Base-by-base conservation (phyloP, 2,797 vertebrate genomes). In the Syndactyla subalaris region DNA sequence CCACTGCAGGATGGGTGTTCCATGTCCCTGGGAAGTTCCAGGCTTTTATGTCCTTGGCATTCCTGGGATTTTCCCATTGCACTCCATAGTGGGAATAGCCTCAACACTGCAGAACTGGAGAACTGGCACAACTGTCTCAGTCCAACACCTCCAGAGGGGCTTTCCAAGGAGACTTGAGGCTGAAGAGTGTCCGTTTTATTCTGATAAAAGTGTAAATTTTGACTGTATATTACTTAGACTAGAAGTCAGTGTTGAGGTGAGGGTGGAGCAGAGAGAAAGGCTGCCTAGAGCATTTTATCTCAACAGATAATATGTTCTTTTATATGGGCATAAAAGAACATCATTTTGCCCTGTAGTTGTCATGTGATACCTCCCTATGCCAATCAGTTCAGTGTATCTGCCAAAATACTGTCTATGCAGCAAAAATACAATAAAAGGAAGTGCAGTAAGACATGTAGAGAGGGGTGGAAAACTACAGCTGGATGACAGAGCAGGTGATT, bases 1-100 rank as follows among this genome's bases (percentile, higher is more conserved):
- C 26, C 39, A 29, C 48, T 77, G 65, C 70, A 70, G 38, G 39
- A 43, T 0, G 9, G 22, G 10, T 36, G 10, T 8, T 36, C 38
- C 4, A 4, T 4, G 19, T 48, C 32, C 67, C 7, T 0, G 1
- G 21, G 10, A 10, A 5, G 15, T 36, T 39, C 19, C 70, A 67
- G 30, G n/a, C 36, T 58, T 71, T 65, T 55, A 27, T n/a, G 29
- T 20, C 45, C 49, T 62, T 59, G n/a, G 7, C 49, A n/a, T 6
- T 78, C 14, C 12, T 38, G 21, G 22, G 12, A 38, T 72, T 63
- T 71, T 75, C 21, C 58, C 14, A 3, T 3, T 62, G 10, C 48
- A 48, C 29, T 12, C 14, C 0, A 0, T 32, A 54, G 30, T 4
- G 46, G 41, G 32, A 85, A 39, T 45, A 43, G 20, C 21, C 54